Percentiles rank a stretch among this genome's conserved stretches.
These are phyloP conservation scores for Triplophysa dalaica DNA, from an alignment of 2,113 vertebrate genomes.

Conservation along the genomic window DNA sequence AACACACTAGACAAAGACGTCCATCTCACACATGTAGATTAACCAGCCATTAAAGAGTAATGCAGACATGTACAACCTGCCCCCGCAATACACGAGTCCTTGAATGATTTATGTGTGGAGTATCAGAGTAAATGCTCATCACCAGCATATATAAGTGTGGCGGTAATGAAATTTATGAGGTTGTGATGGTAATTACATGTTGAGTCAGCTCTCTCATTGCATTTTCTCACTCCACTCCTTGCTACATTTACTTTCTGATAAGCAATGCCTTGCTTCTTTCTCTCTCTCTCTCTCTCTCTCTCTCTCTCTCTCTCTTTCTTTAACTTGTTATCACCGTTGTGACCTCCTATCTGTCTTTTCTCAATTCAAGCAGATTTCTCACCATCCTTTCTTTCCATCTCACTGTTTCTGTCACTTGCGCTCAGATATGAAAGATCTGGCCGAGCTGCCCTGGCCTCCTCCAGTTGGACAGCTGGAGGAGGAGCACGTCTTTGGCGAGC, in stretches of 20 bases:
- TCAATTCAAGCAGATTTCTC: background rate
- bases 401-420: conserved; percentile 25
- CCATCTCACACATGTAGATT: background rate
- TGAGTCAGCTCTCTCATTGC: conserved; percentile 46
- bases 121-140: background rate
- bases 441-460: conserved; percentile 72
- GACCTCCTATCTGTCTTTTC: background rate
- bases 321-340: background rate
- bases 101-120: background rate
- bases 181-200: conserved; percentile 65
- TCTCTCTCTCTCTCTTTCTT: conserved; percentile 25
- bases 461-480: conserved; percentile 74
- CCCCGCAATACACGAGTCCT: background rate
- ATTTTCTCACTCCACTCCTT: background rate
- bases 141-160: background rate
- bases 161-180: conserved; percentile 41
- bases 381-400: background rate
- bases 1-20: too few species aligned
- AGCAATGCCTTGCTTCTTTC: conserved; percentile 1
- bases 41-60: background rate
- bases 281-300: conserved; percentile 24
- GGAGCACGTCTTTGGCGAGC: conserved; percentile 67
- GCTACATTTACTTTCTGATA: conserved; percentile 8
- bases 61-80: background rate
- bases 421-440: conserved; percentile 72